Conservation (phyloP, 2,888 invertebrate species). For the Nephrotoma flavescens region DNA sequence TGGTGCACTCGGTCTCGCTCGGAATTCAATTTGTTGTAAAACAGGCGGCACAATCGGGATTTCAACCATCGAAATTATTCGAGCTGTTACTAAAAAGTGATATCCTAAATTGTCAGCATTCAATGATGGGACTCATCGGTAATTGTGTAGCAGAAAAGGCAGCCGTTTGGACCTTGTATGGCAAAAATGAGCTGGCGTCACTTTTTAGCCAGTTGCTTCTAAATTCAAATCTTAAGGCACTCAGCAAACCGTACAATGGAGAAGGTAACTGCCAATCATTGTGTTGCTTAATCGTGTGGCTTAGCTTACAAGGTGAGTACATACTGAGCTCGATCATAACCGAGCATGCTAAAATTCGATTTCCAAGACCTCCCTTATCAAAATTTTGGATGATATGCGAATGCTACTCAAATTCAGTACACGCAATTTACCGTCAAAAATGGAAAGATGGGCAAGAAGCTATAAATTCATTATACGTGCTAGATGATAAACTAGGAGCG, state of each 20-base stretch:
- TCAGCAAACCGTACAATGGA: slow-evolving; percentile 40
- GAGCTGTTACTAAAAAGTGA: slow-evolving; percentile 73
- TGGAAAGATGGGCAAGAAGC: slow-evolving; percentile 56
- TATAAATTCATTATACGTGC: slow-evolving; percentile 49
- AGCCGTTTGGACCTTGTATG: slow-evolving; percentile 77
- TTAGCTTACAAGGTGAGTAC: slow-evolving; percentile 36
- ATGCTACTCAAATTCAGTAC: slow-evolving; percentile 38
- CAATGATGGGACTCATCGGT: slow-evolving; percentile 64
- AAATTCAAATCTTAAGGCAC: slow-evolving; percentile 55
- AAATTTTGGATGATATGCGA: slow-evolving; percentile 54
- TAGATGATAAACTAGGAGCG: slow-evolving; percentile 51
- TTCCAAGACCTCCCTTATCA: slow-evolving; percentile 46
- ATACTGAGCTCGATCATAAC: slow-evolving; percentile 42
- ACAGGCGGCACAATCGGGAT: slow-evolving; percentile 43
- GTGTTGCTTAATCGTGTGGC: slow-evolving; percentile 44
- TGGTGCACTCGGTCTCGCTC: slow-evolving; percentile 56
- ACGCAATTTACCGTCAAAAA: slow-evolving; percentile 35
- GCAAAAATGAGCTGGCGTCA: slow-evolving; percentile 71
- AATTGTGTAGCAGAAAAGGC: slow-evolving; percentile 69
- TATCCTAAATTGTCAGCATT: slow-evolving; percentile 70
- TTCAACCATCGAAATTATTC: slow-evolving; percentile 31
- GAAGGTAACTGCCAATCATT: slow-evolving; percentile 55
- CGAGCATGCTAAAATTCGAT: slow-evolving; percentile 44
- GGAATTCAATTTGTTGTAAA: slow-evolving; percentile 65
- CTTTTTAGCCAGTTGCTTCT: slow-evolving; percentile 66